A percentile compares a stretch with the other conserved stretches of the same genome.
Evolutionary conservation across 1,140 invertebrate species (phyloP).

Genomic region (Neodiprion pinetum): DNA sequence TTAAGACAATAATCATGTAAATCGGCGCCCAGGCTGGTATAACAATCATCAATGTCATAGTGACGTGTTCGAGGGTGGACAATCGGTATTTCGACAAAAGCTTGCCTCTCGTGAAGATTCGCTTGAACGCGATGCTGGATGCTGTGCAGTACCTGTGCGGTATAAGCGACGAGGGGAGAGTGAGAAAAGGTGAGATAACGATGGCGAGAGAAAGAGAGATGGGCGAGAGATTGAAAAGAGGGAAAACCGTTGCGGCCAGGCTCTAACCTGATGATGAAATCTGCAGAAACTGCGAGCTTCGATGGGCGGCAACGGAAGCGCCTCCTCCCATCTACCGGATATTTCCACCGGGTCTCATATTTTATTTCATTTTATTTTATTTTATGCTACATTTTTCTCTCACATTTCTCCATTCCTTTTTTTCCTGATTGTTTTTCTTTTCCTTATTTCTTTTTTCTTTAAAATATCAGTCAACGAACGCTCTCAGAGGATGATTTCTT

Average conservation of each 20-base stretch:
- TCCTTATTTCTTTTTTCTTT: not conserved
- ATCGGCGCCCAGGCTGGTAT: too few species aligned
- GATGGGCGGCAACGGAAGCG: not conserved
- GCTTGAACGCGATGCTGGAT: too few species aligned
- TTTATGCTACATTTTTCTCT: not conserved
- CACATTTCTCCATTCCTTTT: not conserved
- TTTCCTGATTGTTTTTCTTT: not conserved
- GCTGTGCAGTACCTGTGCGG: too few species aligned
- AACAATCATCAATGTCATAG: too few species aligned
- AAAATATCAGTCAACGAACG: not conserved
- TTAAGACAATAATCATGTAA: too few species aligned
- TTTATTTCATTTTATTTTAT: not conserved
- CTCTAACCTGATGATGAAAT: conserved; percentile 2
- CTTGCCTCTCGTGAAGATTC: too few species aligned
- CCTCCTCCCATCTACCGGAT: not conserved
- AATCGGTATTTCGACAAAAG: too few species aligned
- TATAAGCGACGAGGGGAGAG: too few species aligned
- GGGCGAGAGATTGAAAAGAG: not conserved
- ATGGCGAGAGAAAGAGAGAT: not conserved
- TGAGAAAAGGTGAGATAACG: too few species aligned
- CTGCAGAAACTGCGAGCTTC: not conserved
- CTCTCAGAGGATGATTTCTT: too few species aligned
- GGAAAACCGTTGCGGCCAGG: not conserved
- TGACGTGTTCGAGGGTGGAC: too few species aligned
- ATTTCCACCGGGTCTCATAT: not conserved